Evolutionary conservation across 2,888 invertebrate species (phyloP).

Genomic region (Melinaea marsaeus): DNA sequence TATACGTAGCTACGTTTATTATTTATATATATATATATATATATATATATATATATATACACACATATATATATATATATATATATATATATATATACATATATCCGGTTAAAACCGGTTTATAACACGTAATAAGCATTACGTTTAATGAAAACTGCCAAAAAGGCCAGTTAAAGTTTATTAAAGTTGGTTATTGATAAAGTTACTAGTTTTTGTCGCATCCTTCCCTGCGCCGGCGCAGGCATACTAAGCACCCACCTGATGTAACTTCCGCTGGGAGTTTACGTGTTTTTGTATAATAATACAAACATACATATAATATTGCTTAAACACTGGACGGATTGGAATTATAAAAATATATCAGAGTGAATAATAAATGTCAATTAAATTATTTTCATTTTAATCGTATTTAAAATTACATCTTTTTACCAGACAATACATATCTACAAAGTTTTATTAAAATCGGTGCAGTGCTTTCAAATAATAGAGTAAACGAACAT

Average conservation of each 20-base stretch:
- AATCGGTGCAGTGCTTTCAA: background rate
- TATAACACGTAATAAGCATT: too few relatives aligned
- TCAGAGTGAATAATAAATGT: too few relatives aligned
- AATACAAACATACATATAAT: too few relatives aligned
- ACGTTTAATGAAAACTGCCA: background rate
- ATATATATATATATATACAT: too few relatives aligned
- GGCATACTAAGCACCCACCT: constrained; percentile 58
- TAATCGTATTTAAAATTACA: background rate
- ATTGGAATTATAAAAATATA: too few relatives aligned
- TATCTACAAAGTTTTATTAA: background rate
- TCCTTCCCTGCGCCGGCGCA: constrained; percentile 19
- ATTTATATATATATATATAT: too few relatives aligned
- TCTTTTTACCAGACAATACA: background rate
- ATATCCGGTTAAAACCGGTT: too few relatives aligned
- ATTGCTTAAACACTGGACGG: too few relatives aligned
- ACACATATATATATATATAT: too few relatives aligned
- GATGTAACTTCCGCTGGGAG: constrained; percentile 47
- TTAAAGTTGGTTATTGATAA: constrained; percentile 18
- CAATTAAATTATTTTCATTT: background rate
- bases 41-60: too few relatives aligned
- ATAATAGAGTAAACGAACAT: background rate
- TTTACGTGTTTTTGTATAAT: constrained; percentile 18
- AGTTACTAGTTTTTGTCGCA: constrained; percentile 28
- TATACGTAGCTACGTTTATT: too few relatives aligned
- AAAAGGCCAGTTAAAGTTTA: background rate